Evolutionary conservation across 2,888 invertebrate species (phyloP).

Genomic region (Octonoba sinensis): DNA sequence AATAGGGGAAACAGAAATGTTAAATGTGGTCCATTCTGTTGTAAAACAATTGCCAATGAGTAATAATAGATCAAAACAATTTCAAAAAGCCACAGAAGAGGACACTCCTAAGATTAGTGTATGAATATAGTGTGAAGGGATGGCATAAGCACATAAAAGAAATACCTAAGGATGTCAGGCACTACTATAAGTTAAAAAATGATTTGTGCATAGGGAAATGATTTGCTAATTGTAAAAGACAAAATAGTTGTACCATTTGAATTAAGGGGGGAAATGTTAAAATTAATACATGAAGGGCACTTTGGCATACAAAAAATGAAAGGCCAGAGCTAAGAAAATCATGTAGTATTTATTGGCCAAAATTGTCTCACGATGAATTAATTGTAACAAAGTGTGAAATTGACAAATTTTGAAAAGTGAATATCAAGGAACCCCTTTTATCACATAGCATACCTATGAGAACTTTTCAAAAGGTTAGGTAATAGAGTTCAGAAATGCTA

Average conservation of each 20-base stretch:
- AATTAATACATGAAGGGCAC: too few relatives aligned
- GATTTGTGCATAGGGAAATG: background rate
- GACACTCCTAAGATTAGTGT: background rate
- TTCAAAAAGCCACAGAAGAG: slow-evolving; percentile 12
- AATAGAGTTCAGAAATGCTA: slow-evolving; percentile 13
- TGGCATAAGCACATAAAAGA: too few relatives aligned
- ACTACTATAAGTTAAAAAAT: slow-evolving; percentile 14
- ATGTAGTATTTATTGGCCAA: slow-evolving; percentile 17
- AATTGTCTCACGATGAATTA: background rate
- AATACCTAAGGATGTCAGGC: background rate
- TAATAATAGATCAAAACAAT: background rate
- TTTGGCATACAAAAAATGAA: too few relatives aligned
- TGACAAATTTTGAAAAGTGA: too few relatives aligned
- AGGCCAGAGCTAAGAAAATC: too few relatives aligned
- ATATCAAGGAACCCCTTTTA: slow-evolving; percentile 17
- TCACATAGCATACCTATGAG: background rate
- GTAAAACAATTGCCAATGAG: slow-evolving; percentile 21
- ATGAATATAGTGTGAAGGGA: slow-evolving; percentile 1
- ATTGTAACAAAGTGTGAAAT: background rate
- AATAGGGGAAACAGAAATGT: slow-evolving; percentile 21
- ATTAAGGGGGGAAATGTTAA: too few relatives aligned
- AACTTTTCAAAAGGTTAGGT: slow-evolving; percentile 12
- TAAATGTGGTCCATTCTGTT: slow-evolving; percentile 22
- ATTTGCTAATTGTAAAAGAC: too few relatives aligned
- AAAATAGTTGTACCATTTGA: too few relatives aligned